Percentiles rank a stretch among this genome's conserved stretches.
phyloP scores from a whole-genome alignment of 53 echinoderm and acorn worm genomes.

The Henricia sp. region DNA sequence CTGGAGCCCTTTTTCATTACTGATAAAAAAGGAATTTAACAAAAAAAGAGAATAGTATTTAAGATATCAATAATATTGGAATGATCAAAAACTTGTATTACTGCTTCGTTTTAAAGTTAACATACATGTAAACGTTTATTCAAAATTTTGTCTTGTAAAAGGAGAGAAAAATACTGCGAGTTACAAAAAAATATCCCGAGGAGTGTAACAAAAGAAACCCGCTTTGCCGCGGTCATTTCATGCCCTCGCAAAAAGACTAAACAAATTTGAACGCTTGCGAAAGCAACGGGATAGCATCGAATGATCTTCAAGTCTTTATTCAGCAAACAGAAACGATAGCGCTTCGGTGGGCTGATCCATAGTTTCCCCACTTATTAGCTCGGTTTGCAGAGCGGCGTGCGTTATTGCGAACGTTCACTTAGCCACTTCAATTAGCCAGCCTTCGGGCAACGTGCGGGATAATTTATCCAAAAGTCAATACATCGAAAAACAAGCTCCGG shows the following conservation, averaged over 20 bases:
- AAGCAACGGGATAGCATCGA: background rate
- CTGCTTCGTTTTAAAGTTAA: too few species aligned
- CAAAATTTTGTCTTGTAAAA: too few species aligned
- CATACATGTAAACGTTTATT: too few species aligned
- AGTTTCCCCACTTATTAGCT: background rate
- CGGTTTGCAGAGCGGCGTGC: background rate
- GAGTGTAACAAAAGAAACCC: too few species aligned
- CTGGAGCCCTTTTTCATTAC: too few species aligned
- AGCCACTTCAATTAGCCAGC: constrained; percentile 43
- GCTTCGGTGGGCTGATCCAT: background rate
- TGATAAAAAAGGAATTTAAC: too few species aligned
- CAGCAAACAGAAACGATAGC: constrained; percentile 33
- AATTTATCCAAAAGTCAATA: constrained; percentile 60
- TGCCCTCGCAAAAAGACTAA: background rate
- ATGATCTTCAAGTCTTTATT: constrained; percentile 7
- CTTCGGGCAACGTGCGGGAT: constrained; percentile 11
- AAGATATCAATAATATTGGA: too few species aligned
- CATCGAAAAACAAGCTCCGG: constrained; percentile 55
- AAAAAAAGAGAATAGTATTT: too few species aligned
- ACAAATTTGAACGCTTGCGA: background rate
- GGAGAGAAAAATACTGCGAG: too few species aligned
- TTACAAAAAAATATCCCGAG: too few species aligned
- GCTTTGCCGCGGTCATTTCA: too few species aligned
- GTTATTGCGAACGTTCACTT: background rate
- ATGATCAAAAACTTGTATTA: too few species aligned